Base-by-base conservation (phyloP, 2,797 vertebrate genomes). In the Synanceia verrucosa region DNA sequence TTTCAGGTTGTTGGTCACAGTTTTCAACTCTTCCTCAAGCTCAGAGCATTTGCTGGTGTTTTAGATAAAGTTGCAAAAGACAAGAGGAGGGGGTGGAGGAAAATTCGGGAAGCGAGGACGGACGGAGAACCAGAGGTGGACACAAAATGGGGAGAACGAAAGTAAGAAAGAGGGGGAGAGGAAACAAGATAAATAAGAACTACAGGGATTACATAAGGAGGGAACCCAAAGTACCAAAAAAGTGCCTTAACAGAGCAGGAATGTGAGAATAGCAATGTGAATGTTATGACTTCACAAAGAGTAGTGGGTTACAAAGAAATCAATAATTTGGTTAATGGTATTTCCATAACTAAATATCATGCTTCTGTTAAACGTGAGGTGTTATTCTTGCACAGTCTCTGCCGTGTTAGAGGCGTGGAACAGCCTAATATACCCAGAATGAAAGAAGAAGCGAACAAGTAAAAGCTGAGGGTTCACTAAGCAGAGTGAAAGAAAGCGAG, bases 1-100 rank as follows among this genome's bases (percentile, higher is more conserved):
- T 96, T 99, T 99, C 95, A 99, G 94, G 95, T 97, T 99, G 97
- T 99, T 99, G 95, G 96, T 98, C 96, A 99, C 98, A 95, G 97
- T 99, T 99, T 99, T 99, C 97, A 99, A 96, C 91, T 99, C 98
- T 95, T 99, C 98, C 96, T 99, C 98, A 96, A 99, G 97, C 92
- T 99, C 98, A 95, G 96, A 91, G 95, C 97, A 99, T 98, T 99
- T 99, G 96, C 98, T 99, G 96, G 93, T 83, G 94, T 96, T 96
- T 96, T 89, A 92, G 93, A 85, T 85, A 74, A 86, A 82, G 79
- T 78, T 44, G 65, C 86, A 84, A 94, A 89, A 91, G 91, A 57
- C 29, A 72, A 56, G 91, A 93, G 18, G 16, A 70, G 53, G 66
- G 65, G 73, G 9, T 26, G 16, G 52, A 68, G 44, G 41, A 75